A percentile compares a stretch with the other conserved stretches of the same genome.
Conservation (phyloP, 1,140 invertebrate species). For the Drosophila bocki region DNA sequence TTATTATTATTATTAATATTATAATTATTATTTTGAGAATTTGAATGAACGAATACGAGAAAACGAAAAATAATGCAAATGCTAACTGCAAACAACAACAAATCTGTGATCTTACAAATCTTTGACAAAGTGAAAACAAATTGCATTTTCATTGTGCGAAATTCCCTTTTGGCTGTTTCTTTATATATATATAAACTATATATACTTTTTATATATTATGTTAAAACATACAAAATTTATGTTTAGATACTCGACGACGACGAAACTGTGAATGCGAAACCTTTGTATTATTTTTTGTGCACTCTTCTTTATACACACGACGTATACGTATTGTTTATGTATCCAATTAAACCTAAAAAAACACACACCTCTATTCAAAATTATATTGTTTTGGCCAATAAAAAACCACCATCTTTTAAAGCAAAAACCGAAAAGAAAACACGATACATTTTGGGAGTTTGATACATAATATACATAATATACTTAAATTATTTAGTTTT, state of each 20-base stretch:
- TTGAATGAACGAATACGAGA: conserved; percentile 25
- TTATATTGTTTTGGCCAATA: conserved; percentile 57
- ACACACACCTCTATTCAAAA: conserved; percentile 61
- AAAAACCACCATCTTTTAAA: conserved; percentile 38
- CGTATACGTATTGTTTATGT: conserved; percentile 60
- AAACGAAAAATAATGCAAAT: conserved; percentile 80
- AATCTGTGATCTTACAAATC: conserved; percentile 82
- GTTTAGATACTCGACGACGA: conserved; percentile 62
- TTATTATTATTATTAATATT: conserved; percentile 16
- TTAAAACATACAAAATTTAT: conserved; percentile 71
- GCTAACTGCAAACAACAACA: conserved; percentile 68
- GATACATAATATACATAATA: conserved; percentile 26
- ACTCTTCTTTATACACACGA: conserved; percentile 37
- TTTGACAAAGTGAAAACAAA: conserved; percentile 63
- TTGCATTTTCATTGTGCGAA: conserved; percentile 75
- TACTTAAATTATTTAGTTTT: neutral
- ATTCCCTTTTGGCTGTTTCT: conserved; percentile 82
- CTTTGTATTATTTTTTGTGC: conserved; percentile 82
- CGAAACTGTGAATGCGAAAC: conserved; percentile 70
- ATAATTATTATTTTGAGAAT: conserved; percentile 28
- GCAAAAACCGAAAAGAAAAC: conserved; percentile 15
- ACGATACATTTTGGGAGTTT: conserved; percentile 4
- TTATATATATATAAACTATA: conserved; percentile 43
- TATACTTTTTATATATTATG: conserved; percentile 40
- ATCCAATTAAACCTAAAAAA: conserved; percentile 40